phyloP scores from a whole-genome alignment of 2,888 invertebrate species.

The Lagria hirta region DNA sequence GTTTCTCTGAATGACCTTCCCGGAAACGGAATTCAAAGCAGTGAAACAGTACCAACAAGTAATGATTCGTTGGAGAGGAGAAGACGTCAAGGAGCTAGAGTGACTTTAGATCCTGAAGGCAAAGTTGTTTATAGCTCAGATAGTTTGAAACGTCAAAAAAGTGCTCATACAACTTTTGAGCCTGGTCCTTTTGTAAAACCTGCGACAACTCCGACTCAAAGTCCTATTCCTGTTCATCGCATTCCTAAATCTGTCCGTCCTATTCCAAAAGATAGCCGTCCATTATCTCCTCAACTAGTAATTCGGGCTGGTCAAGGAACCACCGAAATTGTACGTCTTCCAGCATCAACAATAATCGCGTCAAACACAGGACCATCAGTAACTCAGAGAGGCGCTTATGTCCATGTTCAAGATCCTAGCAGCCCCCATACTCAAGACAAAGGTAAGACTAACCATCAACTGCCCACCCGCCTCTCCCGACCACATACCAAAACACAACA shows the following conservation, averaged over 20 bases:
- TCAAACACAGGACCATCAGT: slow-evolving; percentile 55
- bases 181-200: slow-evolving; percentile 84
- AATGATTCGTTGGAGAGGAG: slow-evolving; percentile 54
- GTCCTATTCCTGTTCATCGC: slow-evolving; percentile 56
- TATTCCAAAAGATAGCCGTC: slow-evolving; percentile 47
- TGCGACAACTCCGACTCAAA: slow-evolving; percentile 52
- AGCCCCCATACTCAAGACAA: slow-evolving; percentile 64
- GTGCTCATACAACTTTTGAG: slow-evolving; percentile 82
- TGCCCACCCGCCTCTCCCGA: slow-evolving; percentile 29
- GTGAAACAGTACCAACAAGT: too few relatives aligned
- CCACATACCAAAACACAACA: slow-evolving; percentile 37
- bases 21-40: slow-evolving; percentile 38
- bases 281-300: slow-evolving; percentile 64
- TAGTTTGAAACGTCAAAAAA: slow-evolving; percentile 76
- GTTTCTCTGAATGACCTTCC: slow-evolving; percentile 81
- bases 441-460: slow-evolving; percentile 61
- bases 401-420: slow-evolving; percentile 69
- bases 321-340: slow-evolving; percentile 62
- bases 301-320: slow-evolving; percentile 54
- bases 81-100: slow-evolving; percentile 71
- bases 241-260: slow-evolving; percentile 53
- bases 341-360: slow-evolving; percentile 65
- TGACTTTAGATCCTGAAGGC: slow-evolving; percentile 81
- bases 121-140: slow-evolving; percentile 88
- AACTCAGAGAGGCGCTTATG: slow-evolving; percentile 65